These are phyloP conservation scores for Pteronotus mesoamericanus DNA, from an alignment of 2,797 vertebrate genomes.

Conservation along the genomic window DNA sequence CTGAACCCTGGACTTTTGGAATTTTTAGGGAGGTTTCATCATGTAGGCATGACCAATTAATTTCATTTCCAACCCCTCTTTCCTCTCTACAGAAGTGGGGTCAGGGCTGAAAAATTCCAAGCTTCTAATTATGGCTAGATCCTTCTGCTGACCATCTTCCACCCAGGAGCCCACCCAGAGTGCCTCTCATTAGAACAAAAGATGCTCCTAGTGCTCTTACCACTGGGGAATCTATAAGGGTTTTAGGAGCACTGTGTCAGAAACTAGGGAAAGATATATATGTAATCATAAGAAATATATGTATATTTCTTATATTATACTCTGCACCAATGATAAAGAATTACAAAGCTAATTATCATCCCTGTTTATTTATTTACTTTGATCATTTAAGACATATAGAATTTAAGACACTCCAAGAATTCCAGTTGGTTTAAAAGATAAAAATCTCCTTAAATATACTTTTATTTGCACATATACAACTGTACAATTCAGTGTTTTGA, in stretches of 20 bases:
- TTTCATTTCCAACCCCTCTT: background rate
- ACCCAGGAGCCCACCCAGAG: background rate
- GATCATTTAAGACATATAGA: background rate
- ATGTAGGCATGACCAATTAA: background rate
- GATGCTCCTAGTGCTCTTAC: background rate
- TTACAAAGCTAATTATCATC: background rate
- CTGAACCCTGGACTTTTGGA: background rate
- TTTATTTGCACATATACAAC: background rate
- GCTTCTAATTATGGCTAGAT: background rate
- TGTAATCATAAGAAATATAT: too few relatives aligned
- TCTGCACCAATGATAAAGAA: background rate
- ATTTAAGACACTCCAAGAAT: background rate
- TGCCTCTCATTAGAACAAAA: background rate
- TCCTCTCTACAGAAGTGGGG: background rate
- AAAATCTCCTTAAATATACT: background rate
- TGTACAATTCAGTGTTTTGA: background rate
- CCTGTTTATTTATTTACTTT: background rate
- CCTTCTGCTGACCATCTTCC: background rate
- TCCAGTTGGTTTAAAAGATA: background rate
- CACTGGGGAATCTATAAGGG: background rate
- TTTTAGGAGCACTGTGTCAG: background rate
- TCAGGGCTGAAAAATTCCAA: background rate
- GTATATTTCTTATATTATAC: background rate
- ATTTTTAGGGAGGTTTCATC: background rate
- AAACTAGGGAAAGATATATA: background rate